Conservation (phyloP, 2,888 invertebrate genomes). For the Platycheirus rosarum region DNA sequence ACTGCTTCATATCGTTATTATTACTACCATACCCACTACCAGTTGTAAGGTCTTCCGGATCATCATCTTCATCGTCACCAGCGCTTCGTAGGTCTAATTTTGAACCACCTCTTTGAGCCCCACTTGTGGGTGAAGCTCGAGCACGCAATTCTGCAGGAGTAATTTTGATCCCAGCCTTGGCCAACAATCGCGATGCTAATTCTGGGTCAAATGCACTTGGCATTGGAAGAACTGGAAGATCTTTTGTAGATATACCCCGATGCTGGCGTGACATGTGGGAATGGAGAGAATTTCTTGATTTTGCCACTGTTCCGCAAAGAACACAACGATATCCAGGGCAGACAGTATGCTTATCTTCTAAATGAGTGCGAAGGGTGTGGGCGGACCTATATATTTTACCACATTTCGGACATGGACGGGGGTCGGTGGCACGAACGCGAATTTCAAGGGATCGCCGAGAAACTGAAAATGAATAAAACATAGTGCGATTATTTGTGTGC, state of each 20-base stretch:
- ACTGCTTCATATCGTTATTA: slow-evolving; percentile 80
- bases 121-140: slow-evolving; percentile 91
- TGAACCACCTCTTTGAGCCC: slow-evolving; percentile 83
- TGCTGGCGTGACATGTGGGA: slow-evolving; percentile 97
- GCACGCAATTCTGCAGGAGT: slow-evolving; percentile 92
- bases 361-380: slow-evolving; percentile 94
- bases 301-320: slow-evolving; percentile 95
- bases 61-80: slow-evolving; percentile 86
- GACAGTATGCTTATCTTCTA: slow-evolving; percentile 96
- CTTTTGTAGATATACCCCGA: slow-evolving; percentile 96
- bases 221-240: slow-evolving; percentile 95
- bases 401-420: slow-evolving; percentile 95
- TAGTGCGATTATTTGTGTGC: too few species aligned
- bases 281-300: slow-evolving; percentile 94
- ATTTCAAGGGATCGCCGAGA: slow-evolving; percentile 92
- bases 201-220: slow-evolving; percentile 96
- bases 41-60: slow-evolving; percentile 92
- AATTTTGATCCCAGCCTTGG: slow-evolving; percentile 94
- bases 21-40: slow-evolving; percentile 77
- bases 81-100: slow-evolving; percentile 88
- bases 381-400: slow-evolving; percentile 96
- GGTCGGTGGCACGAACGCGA: slow-evolving; percentile 95
- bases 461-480: slow-evolving; percentile 83
- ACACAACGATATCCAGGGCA: slow-evolving; percentile 96
- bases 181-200: slow-evolving; percentile 91